A percentile compares a stretch with the other conserved stretches of the same genome.
Evolutionary conservation across 2,888 invertebrate genomes (phyloP).

Genomic region (Gastrophysa polygoni): DNA sequence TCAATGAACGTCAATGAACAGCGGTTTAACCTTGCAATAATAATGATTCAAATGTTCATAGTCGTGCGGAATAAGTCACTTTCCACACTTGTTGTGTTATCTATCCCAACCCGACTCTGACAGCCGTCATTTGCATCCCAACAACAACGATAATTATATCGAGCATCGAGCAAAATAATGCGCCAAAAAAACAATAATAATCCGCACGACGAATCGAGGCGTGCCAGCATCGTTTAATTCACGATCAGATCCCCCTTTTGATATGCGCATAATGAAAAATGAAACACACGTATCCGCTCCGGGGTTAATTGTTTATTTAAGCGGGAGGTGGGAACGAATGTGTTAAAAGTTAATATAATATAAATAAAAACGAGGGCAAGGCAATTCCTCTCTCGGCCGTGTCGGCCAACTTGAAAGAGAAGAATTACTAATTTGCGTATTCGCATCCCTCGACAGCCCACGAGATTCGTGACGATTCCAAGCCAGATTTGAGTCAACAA

Average conservation of each 20-base stretch:
- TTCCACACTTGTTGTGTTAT: no score
- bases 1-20: no score
- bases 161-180: no score
- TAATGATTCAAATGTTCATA: no score
- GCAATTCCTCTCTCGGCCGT: conserved; percentile 31
- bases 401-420: conserved; percentile 36
- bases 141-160: neutral
- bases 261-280: conserved; percentile 18
- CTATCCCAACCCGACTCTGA: neutral
- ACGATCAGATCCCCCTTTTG: conserved; percentile 5
- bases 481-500: conserved; percentile 25
- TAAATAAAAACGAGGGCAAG: conserved; percentile 39
- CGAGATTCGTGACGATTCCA: no score
- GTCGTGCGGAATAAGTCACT: no score
- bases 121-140: neutral
- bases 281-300: conserved; percentile 1
- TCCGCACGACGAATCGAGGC: neutral
- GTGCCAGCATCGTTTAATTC: conserved; percentile 1
- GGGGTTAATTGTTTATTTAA: conserved; percentile 11
- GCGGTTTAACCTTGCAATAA: no score
- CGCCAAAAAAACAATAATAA: neutral
- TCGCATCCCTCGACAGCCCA: conserved; percentile 38
- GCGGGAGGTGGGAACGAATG: conserved; percentile 34
- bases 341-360: conserved; percentile 26
- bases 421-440: conserved; percentile 39